Base-by-base conservation (phyloP, 1,140 invertebrate species). In the Epicauta chinensis region DNA sequence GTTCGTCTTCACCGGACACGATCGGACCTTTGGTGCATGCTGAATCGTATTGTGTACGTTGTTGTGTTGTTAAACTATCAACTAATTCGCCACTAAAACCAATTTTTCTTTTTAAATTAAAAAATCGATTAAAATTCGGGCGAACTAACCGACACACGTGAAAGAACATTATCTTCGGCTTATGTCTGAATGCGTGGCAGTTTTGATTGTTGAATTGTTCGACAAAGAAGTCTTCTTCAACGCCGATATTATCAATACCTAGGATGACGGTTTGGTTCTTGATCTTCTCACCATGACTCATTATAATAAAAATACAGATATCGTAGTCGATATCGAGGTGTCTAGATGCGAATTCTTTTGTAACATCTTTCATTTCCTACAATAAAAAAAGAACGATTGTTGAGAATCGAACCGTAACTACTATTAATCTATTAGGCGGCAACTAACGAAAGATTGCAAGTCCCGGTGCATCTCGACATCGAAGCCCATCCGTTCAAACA, bases 141-240 rank as follows among this genome's bases (percentile, higher is more conserved):
- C 4, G 7, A 2, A 23, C 23, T 2, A 2, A 23, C 23, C 23
- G 23, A 36, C 87, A 89, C 36, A 80, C 76, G 67, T 89, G 86
- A 61, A 87, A 86, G 30, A 90, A 79, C 55, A 89, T 85, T 47
- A 89, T 75, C 70, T 90, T 90, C 36, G 87, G 87, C 60, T 87
- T 84, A 17, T 75, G 73, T 1, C 67, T 61, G 14, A 89, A 71
- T 48, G 71, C 53, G 1, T 75, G 75, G 62, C 84, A 82, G 42
- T 75, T 75, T n/a, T 71, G 60, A 51, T 83, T 77, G 32, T 78
- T 79, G 60, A 90, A 88, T 53, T 74, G 74, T n/a, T 77, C 64
- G 1, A 81, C 64, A 37, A 87, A 76, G 29, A 75, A 71, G 16
- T 40, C 30, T 1, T 72, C 67, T 40, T 70, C 60, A 10, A 75